A percentile compares a stretch with the other conserved stretches of the same genome.
These are phyloP conservation scores for Aramus guarauna DNA, from an alignment of 2,113 vertebrate genomes.

Conservation along the genomic window DNA sequence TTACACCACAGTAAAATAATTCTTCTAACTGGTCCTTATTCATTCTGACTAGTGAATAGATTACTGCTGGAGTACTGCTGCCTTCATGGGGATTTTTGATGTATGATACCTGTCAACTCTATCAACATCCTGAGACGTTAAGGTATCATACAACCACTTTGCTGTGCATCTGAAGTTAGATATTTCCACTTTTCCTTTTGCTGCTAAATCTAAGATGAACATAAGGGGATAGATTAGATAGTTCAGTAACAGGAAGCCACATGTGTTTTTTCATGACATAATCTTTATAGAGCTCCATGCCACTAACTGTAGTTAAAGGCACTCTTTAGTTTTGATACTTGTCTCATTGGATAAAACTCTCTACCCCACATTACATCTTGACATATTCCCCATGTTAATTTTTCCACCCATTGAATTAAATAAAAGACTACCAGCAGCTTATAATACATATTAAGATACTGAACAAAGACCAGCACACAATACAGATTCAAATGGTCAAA, in stretches of 20 bases:
- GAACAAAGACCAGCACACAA: background rate
- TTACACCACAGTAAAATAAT: background rate
- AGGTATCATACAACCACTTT: background rate
- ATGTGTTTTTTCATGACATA: background rate
- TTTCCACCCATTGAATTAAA: background rate
- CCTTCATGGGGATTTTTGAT: background rate
- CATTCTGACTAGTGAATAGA: background rate
- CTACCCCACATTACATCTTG: background rate
- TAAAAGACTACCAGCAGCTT: background rate
- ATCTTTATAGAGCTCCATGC: background rate
- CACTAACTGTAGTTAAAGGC: constrained; percentile 29
- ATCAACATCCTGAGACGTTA: background rate
- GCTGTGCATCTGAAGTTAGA: background rate
- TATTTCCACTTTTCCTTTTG: background rate
- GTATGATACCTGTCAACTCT: background rate
- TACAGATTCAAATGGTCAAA: background rate
- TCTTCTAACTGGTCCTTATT: background rate
- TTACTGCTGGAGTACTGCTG: background rate
- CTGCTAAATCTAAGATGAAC: background rate
- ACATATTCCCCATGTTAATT: background rate
- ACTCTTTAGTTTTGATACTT: constrained; percentile 17
- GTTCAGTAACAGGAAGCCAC: background rate
- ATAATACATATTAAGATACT: background rate
- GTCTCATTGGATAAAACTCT: background rate
- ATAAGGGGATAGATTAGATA: background rate